A percentile compares a stretch with the other conserved stretches of the same genome.
Conservation (phyloP, 1,140 invertebrate species). For the Pseudobourletiella spinata region DNA sequence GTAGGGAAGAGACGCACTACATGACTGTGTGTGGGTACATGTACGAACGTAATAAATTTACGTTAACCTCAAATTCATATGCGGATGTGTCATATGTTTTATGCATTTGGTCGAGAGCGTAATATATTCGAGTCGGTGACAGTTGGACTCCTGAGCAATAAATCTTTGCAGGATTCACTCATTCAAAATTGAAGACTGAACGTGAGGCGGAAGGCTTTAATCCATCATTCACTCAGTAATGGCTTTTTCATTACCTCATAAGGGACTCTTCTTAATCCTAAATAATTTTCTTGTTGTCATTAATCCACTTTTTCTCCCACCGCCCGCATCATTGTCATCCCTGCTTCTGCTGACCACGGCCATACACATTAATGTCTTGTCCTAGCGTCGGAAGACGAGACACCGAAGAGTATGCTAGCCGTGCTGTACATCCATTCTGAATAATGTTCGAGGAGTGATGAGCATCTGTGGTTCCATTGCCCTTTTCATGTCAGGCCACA, state of each 20-base stretch:
- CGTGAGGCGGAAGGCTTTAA: not conserved
- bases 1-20: not conserved
- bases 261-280: no score
- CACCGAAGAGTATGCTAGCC: no score
- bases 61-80: conserved; percentile 3
- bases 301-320: not conserved
- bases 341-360: not conserved
- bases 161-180: conserved; percentile 1
- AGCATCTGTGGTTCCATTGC: no score
- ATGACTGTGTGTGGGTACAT: not conserved
- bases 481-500: no score
- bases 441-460: no score
- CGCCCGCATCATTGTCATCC: not conserved
- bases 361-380: no score
- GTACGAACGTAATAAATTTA: not conserved
- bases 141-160: not conserved
- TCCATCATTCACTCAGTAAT: not conserved
- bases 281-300: no score
- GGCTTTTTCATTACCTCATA: not conserved
- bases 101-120: not conserved
- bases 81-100: conserved; percentile 6
- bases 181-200: not conserved
- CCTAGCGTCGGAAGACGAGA: no score
- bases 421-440: no score
- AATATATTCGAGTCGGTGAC: not conserved